Base-by-base conservation (phyloP, 2,797 vertebrate genomes). In the Gallinago solitaria region DNA sequence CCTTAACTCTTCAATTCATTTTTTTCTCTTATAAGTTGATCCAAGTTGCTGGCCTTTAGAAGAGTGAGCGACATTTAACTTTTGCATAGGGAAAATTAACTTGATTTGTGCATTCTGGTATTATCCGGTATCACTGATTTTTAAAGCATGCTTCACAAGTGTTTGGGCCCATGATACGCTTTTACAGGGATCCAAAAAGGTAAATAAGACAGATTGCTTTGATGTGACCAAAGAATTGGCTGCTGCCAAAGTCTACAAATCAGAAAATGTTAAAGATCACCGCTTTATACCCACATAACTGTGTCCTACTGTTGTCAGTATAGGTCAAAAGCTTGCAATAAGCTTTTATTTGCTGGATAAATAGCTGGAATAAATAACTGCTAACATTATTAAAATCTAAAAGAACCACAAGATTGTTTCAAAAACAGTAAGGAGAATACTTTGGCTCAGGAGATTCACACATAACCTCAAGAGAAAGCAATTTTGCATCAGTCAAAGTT, bases 1-100 rank as follows among this genome's bases (percentile, higher is more conserved):
- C 93, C 94, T 93, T 86, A 83, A 89, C 91, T 86, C 87, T 94
- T 92, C 39, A 56, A 10, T 83, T 84, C 50, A 48, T 68, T 83
- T 92, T 92, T 85, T 91, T 71, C 67, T 92, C 86, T 91, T 69
- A 16, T 33, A 78, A 83, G 54, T 77, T 39, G 59, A 37, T 85
- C 78, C 71, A 94, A 65, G 57, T 85, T 76, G 48, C 43, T 76
- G 83, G 77, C 80, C 74, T 90, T 92, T 57, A 77, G 51, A 78
- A 70, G 59, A n/a, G 73, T 32, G 37, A 91, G 48, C 88, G 32
- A 48, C 68, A 53, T 80, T 92, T 69, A 71, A 47, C 16, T 83
- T 45, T 74, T 86, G 33, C 60, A 75, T 2, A n/a, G 54, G 93
- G 54, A 83, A 86, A 94, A 75, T n/a, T 28, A 48, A 64, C 57